A percentile compares a stretch with the other conserved stretches of the same genome.
These are phyloP conservation scores for Aethes cnicana DNA, from an alignment of 2,888 invertebrate genomes.

Conservation along the genomic window DNA sequence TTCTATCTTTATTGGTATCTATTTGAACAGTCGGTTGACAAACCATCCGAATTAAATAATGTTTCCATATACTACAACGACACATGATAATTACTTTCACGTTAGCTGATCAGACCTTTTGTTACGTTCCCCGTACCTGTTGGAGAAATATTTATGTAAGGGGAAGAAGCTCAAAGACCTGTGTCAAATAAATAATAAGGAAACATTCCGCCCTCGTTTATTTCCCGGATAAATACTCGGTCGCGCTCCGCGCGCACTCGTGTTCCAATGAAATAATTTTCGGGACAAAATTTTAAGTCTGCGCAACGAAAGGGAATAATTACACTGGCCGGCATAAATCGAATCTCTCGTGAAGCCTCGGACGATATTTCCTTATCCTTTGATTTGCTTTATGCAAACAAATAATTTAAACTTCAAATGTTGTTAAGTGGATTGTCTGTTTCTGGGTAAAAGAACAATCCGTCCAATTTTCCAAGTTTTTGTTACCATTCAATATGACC, in stretches of 20 bases:
- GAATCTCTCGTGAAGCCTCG: too few species aligned
- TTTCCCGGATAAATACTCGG: not conserved
- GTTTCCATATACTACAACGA: not conserved
- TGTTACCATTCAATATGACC: too few species aligned
- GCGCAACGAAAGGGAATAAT: not conserved
- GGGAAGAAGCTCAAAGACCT: conserved; percentile 13
- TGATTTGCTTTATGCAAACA: too few species aligned
- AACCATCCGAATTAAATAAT: too few species aligned
- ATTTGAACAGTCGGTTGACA: too few species aligned
- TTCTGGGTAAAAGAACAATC: too few species aligned
- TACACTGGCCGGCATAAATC: too few species aligned
- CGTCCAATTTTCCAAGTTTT: too few species aligned
- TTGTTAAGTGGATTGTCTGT: too few species aligned
- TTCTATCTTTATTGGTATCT: too few species aligned
- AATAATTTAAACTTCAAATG: too few species aligned
- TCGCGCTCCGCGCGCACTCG: not conserved
- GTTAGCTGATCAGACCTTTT: not conserved
- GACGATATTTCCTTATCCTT: too few species aligned
- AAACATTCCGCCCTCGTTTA: conserved; percentile 3
- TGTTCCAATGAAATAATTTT: not conserved
- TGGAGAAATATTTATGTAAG: conserved; percentile 11
- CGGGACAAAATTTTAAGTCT: not conserved
- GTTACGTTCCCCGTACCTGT: not conserved
- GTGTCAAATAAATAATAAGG: conserved; percentile 14
- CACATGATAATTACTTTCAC: conserved; percentile 5